Evolutionary conservation across 2,113 vertebrate species (phyloP).

Genomic region (Ginglymostoma cirratum): DNA sequence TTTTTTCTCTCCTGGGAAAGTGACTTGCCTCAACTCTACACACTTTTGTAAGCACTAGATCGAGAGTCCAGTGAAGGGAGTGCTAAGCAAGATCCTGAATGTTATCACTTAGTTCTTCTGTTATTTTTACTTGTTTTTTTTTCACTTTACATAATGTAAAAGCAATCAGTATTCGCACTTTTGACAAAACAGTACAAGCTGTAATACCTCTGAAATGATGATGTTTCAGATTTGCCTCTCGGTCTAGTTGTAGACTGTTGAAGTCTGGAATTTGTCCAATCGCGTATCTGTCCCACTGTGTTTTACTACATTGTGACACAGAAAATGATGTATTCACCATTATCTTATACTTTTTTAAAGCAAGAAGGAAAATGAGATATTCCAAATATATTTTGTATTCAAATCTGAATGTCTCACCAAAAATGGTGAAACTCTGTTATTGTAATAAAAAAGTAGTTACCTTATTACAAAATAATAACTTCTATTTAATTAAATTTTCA

Average conservation of each 20-base stretch:
- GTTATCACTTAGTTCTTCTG: neutral
- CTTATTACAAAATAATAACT: constrained; percentile 31
- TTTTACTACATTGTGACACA: neutral
- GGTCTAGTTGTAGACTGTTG: neutral
- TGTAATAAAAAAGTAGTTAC: constrained; percentile 14
- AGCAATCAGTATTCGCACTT: neutral
- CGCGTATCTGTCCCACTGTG: neutral
- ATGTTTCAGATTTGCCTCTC: neutral
- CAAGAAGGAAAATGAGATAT: neutral
- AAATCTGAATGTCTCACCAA: neutral
- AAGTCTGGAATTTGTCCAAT: neutral
- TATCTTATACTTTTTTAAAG: neutral
- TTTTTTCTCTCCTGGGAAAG: neutral
- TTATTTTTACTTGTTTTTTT: neutral
- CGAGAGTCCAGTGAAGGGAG: neutral
- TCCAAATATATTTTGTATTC: neutral
- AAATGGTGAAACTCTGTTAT: neutral
- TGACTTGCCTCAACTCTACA: neutral
- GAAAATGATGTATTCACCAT: neutral
- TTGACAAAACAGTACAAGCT: neutral
- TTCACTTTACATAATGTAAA: neutral
- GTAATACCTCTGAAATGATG: neutral
- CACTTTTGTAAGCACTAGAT: neutral
- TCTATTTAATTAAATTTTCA: constrained; percentile 5
- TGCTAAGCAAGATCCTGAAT: neutral